Evolutionary conservation across 2,888 invertebrate genomes (phyloP).

Genomic region (Neoascia interrupta): DNA sequence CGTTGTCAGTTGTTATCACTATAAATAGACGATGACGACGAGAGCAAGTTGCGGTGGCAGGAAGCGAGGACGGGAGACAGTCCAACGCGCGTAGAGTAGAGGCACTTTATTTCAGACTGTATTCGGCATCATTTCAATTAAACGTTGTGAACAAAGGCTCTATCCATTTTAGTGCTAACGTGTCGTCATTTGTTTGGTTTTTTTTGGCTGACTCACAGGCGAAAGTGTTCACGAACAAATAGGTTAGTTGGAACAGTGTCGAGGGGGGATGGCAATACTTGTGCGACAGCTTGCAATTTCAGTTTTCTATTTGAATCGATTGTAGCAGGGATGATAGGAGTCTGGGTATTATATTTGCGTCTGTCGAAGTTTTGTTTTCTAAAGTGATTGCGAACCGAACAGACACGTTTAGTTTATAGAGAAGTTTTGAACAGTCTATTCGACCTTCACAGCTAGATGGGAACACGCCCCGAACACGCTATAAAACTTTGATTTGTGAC

Average conservation of each 20-base stretch:
- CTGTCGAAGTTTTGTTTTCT: too few species aligned
- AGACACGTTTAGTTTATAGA: too few species aligned
- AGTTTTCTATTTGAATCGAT: constrained; percentile 25
- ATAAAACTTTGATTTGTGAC: too few species aligned
- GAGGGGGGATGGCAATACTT: constrained; percentile 13
- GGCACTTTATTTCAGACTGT: constrained; percentile 30
- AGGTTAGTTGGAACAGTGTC: too few species aligned
- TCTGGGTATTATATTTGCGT: too few species aligned
- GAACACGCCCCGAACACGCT: too few species aligned
- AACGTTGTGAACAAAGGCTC: constrained; percentile 33
- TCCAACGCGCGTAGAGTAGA: not conserved
- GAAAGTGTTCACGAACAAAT: not conserved
- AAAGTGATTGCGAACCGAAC: too few species aligned
- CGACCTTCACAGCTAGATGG: too few species aligned
- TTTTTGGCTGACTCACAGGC: not conserved
- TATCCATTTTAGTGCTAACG: constrained; percentile 22
- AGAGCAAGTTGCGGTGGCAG: constrained; percentile 2
- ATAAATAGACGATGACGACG: constrained; percentile 38
- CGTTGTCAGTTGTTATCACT: constrained; percentile 43
- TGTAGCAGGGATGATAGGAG: too few species aligned
- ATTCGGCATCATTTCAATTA: constrained; percentile 46
- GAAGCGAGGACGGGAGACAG: not conserved
- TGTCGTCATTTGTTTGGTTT: not conserved
- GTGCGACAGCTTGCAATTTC: constrained; percentile 31
- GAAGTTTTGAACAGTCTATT: too few species aligned